phyloP scores from a whole-genome alignment of 1,140 invertebrate species.

The Calliphora vicina region DNA sequence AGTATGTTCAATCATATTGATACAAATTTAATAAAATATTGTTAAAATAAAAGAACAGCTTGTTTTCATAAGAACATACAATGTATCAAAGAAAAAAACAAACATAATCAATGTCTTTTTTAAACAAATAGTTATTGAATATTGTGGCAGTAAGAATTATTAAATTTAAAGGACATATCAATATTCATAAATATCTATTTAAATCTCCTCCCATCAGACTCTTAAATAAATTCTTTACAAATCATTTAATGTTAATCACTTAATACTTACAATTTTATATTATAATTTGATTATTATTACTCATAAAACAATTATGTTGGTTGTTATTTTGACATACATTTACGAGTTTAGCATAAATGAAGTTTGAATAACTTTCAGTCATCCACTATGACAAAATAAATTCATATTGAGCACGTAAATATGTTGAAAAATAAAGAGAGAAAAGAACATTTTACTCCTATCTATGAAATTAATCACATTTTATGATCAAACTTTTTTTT shows the following conservation, averaged over 20 bases:
- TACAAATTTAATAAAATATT: not conserved
- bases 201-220: too few species aligned
- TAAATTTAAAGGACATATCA: too few species aligned
- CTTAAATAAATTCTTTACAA: too few species aligned
- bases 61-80: not conserved
- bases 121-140: not conserved
- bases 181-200: too few species aligned
- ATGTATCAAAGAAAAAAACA: not conserved
- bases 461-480: conserved; percentile 10
- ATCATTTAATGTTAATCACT: too few species aligned
- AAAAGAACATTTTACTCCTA: not conserved
- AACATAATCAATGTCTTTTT: not conserved
- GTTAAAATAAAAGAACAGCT: not conserved
- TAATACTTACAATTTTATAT: too few species aligned
- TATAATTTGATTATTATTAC: too few species aligned
- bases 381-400: not conserved
- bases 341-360: not conserved
- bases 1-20: not conserved
- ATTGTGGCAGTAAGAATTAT: not conserved
- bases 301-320: not conserved
- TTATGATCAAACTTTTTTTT: conserved; percentile 12
- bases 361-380: not conserved
- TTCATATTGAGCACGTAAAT: not conserved
- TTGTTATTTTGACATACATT: not conserved
- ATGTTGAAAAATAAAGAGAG: not conserved